Evolutionary conservation across 2,888 invertebrate species (phyloP), one percentile per base, ranked within the genome.

Genomic region (Timema cristinae): DNA sequence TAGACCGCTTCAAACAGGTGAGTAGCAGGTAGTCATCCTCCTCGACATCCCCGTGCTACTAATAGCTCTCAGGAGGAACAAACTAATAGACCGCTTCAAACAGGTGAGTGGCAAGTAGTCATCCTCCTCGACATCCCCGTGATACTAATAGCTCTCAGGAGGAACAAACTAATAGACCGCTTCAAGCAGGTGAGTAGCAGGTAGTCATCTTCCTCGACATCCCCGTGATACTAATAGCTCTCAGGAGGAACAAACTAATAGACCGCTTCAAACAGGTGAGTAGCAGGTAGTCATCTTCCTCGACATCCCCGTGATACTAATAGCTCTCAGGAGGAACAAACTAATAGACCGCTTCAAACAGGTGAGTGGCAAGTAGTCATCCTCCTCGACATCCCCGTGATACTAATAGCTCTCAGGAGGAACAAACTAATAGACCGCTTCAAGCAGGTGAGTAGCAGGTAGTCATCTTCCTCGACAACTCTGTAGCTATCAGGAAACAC

Each of bases 161-260:
- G 32, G 32, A 32, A 32, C 32, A 32, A 32, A 1, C 32, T 32
- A 1, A 32, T 4, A 32, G 32, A 32, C 32, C 32, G 32, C 32
- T 32, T 32, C 32, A 32, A 32, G 4, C 32, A 32, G 32, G 32
- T 32, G 32, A 32, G 32, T 32, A 4, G 32, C 71, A 71, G 16
- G 71, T 67, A 6, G 71, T 67, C 61, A 68, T 71, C 8, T 68
- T 71, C 13, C 71, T 71, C 7, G 71, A 71, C 61, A 68, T 71
- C 15, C 71, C 71, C 6, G 71, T 67, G 16, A 56, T 71, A 67
- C n/a, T 71, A 49, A 13, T 32, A 15, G 71, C 71, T 11, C 67
- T 71, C 6, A 13, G 59, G 2, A 54, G 67, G 16, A 49, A 47
- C 50, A 2, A 15, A 59, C 63, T 71, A 48, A 10, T 16, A 10